These are phyloP conservation scores for Homalodisca vitripennis DNA, from an alignment of 1,140 invertebrate genomes.

Conservation along the genomic window DNA sequence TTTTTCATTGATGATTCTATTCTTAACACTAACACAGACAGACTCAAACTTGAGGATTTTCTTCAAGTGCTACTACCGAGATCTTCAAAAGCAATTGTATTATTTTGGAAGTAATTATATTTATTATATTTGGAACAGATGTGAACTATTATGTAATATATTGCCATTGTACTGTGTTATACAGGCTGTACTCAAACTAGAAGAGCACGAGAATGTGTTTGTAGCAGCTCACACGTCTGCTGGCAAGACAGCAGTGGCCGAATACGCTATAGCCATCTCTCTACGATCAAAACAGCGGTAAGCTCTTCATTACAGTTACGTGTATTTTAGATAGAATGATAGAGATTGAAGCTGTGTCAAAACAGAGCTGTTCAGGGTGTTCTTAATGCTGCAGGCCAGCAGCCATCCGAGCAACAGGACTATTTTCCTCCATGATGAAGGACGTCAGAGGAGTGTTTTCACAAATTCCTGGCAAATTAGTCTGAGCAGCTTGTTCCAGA, in stretches of 20 bases:
- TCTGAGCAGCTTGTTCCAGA: constrained; percentile 88
- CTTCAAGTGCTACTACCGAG: not conserved
- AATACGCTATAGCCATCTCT: constrained; percentile 96
- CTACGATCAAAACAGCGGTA: constrained; percentile 50
- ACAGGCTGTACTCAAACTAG: constrained; percentile 89
- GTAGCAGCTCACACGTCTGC: constrained; percentile 99
- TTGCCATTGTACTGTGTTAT: not conserved
- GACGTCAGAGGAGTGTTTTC: constrained; percentile 90
- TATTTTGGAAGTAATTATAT: not conserved
- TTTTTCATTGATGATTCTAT: no score
- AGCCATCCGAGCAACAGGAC: constrained; percentile 93
- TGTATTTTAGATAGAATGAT: not conserved
- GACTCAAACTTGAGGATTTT: not conserved
- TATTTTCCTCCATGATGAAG: constrained; percentile 85
- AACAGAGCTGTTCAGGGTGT: constrained; percentile 66
- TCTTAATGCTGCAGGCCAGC: constrained; percentile 98
- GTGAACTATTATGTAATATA: not conserved
- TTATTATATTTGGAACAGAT: not conserved
- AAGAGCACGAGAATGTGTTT: constrained; percentile 94
- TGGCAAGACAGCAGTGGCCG: constrained; percentile 98
- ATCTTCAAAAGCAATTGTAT: not conserved
- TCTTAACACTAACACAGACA: no score
- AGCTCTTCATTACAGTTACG: no score
- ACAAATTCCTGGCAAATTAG: constrained; percentile 93
- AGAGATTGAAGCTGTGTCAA: no score